Evolutionary conservation across 1,140 invertebrate species (phyloP).

Genomic region (Teleopsis dalmanni): DNA sequence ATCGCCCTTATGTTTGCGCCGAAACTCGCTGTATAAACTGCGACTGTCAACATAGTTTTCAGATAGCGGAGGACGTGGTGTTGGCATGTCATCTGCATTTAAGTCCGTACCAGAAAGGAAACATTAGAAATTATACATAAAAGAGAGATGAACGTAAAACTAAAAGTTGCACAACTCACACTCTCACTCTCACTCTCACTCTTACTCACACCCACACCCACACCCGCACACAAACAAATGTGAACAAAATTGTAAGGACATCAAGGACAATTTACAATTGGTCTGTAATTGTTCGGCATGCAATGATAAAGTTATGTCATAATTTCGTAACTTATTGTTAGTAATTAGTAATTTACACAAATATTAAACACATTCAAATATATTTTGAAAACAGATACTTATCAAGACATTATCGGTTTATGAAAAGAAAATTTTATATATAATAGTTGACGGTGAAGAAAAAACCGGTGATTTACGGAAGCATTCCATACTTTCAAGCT

Average conservation of each 20-base stretch:
- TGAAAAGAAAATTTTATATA: no score
- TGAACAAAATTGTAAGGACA: constrained; percentile 6
- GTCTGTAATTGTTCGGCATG: constrained; percentile 40
- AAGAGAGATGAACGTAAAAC: no score
- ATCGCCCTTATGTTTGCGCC: constrained; percentile 43
- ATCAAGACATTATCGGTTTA: constrained; percentile 41
- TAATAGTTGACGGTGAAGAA: no score
- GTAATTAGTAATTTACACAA: not conserved
- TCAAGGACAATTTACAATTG: constrained; percentile 3
- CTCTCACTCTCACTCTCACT: no score
- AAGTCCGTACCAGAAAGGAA: no score
- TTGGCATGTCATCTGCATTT: constrained; percentile 41
- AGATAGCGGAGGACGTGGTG: constrained; percentile 29
- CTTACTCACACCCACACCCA: no score
- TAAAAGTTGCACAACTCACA: no score
- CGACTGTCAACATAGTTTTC: constrained; percentile 42
- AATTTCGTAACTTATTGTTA: not conserved
- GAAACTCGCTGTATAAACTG: constrained; percentile 34
- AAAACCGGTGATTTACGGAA: no score
- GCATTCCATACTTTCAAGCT: no score
- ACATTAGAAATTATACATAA: no score
- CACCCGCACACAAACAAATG: constrained; percentile 4
- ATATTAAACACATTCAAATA: not conserved
- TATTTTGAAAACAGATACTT: constrained; percentile 30
- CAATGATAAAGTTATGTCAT: constrained; percentile 15